Evolutionary conservation across 2,888 invertebrate genomes (phyloP).

Genomic region (Flexamia atlantica): DNA sequence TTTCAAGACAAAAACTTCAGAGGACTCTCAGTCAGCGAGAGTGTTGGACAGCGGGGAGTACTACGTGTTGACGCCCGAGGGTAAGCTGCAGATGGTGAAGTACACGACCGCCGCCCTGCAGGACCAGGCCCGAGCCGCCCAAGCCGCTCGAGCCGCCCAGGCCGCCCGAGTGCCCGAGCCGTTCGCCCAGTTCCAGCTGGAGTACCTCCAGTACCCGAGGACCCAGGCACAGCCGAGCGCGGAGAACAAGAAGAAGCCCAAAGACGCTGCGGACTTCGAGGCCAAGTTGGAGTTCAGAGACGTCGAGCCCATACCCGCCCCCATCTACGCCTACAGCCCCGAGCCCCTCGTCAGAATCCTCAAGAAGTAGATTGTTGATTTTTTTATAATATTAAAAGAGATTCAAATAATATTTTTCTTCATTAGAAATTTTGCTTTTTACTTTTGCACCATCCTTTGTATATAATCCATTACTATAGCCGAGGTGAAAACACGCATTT

Average conservation of each 20-base stretch:
- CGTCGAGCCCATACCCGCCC: conserved; percentile 24
- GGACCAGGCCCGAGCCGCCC: neutral
- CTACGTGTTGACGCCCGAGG: conserved; percentile 11
- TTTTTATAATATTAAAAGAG: too few species aligned
- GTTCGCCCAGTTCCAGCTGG: conserved; percentile 17
- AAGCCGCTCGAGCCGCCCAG: neutral
- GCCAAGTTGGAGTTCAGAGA: conserved; percentile 11
- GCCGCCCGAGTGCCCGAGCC: neutral
- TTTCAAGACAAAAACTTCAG: too few species aligned
- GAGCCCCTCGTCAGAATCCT: conserved; percentile 5
- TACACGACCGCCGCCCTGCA: conserved; percentile 16
- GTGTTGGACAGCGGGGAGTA: neutral
- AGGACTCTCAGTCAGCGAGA: neutral
- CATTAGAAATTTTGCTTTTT: too few species aligned
- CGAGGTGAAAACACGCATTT: too few species aligned
- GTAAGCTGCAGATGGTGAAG: conserved; percentile 10
- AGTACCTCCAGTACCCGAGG: neutral
- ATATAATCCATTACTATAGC: too few species aligned
- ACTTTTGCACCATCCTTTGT: too few species aligned
- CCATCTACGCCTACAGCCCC: conserved; percentile 41
- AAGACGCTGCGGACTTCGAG: neutral
- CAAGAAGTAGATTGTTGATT: conserved; percentile 16
- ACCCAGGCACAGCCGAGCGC: neutral
- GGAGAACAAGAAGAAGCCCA: neutral
- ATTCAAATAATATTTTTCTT: too few species aligned